phyloP scores from a whole-genome alignment of 2,797 vertebrate species.

The Chelon auratus region DNA sequence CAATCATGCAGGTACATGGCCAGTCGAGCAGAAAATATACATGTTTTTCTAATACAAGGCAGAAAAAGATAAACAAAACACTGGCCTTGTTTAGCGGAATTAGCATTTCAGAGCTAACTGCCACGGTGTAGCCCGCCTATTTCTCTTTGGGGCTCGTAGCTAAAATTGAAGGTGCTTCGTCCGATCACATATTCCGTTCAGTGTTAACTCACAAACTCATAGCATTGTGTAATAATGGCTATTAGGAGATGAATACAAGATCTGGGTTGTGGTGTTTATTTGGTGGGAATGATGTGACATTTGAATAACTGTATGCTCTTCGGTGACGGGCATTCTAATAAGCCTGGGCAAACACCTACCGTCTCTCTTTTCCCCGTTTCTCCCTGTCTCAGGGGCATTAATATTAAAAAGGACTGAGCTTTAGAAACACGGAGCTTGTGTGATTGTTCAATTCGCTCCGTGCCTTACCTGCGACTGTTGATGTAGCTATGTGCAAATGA shows the following conservation, averaged over 20 bases:
- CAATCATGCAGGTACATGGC: slow-evolving; percentile 83
- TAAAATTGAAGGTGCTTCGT: slow-evolving; percentile 38
- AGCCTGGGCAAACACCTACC: slow-evolving; percentile 78
- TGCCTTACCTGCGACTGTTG: slow-evolving; percentile 69
- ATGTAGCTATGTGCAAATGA: slow-evolving; percentile 77
- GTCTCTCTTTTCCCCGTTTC: slow-evolving; percentile 53
- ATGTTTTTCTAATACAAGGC: slow-evolving; percentile 76
- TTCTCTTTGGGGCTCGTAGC: slow-evolving; percentile 26
- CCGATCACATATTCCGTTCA: slow-evolving; percentile 30
- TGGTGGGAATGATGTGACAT: slow-evolving; percentile 80
- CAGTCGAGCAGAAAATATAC: slow-evolving; percentile 82
- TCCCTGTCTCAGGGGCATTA: slow-evolving; percentile 75
- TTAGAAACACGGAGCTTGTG: slow-evolving; percentile 66
- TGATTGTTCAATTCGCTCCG: slow-evolving; percentile 59
- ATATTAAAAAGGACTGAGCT: slow-evolving; percentile 81
- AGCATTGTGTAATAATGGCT: slow-evolving; percentile 74
- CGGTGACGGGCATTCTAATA: slow-evolving; percentile 82
- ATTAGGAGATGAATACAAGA: slow-evolving; percentile 79
- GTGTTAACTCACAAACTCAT: slow-evolving; percentile 56
- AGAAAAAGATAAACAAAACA: slow-evolving; percentile 79
- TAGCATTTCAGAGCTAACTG: slow-evolving; percentile 63
- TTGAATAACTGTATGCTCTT: slow-evolving; percentile 80
- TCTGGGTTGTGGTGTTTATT: slow-evolving; percentile 79
- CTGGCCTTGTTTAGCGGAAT: slow-evolving; percentile 38
- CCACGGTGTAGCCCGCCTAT: slow-evolving; percentile 4